These are phyloP conservation scores for Centropyge bicolor DNA, from an alignment of 2,797 vertebrate genomes.

Conservation along the genomic window DNA sequence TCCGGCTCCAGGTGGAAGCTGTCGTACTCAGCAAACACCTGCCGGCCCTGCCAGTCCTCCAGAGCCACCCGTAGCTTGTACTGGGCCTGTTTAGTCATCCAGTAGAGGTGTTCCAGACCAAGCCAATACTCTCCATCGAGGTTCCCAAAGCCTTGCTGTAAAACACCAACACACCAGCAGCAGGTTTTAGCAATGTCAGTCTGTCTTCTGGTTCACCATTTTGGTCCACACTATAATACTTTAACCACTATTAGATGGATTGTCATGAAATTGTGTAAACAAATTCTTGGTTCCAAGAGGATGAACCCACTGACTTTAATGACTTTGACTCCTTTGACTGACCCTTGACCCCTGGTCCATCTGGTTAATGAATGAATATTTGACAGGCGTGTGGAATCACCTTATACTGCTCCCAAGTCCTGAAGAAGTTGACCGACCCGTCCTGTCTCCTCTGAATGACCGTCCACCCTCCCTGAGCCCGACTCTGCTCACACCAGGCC, in stretches of 20 bases:
- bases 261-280: neutral
- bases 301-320: neutral
- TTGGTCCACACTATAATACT: neutral
- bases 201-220: neutral
- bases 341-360: neutral
- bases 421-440: constrained; percentile 93
- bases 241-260: neutral
- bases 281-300: neutral
- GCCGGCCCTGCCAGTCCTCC: constrained; percentile 93
- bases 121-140: constrained; percentile 94
- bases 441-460: constrained; percentile 93
- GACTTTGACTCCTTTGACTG: no score
- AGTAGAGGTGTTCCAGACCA: constrained; percentile 91
- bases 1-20: constrained; percentile 90
- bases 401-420: constrained; percentile 94
- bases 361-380: neutral
- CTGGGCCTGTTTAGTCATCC: constrained; percentile 87
- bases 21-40: constrained; percentile 89
- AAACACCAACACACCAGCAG: neutral
- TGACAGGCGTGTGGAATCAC: constrained; percentile 64
- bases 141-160: constrained; percentile 92
- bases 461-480: constrained; percentile 90
- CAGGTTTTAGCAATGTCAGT: neutral
- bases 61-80: constrained; percentile 89
- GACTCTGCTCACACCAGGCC: constrained; percentile 93